Evolutionary conservation across 2,888 invertebrate genomes (phyloP), one percentile per base, ranked within the genome.

Genomic region (Noctua pronuba): DNA sequence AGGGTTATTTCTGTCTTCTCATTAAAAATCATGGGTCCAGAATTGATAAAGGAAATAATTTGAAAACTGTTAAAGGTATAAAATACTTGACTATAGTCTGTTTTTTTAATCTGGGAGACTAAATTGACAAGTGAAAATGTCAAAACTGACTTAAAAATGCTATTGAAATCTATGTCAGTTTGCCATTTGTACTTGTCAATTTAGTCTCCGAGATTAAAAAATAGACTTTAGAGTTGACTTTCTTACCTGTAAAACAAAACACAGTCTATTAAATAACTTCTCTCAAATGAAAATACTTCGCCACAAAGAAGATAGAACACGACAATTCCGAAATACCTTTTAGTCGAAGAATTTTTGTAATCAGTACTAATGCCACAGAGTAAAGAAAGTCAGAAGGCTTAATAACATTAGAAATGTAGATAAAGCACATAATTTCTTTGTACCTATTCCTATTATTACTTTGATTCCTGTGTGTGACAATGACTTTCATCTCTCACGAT

Each of bases 401-500:
- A 68, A 13, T 21, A 66, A 73, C 41, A 77, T 72, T 64, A 64
- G 62, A 68, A 77, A 68, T 66, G 73, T 74, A 82, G 86, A 86
- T 84, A 80, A 66, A 75, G 82, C 86, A 86, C 86, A 82, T 70
- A 70, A 66, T 73, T 73, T 76, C n/a, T 76, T 81, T 49, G 18
- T 65, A 77, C 41, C 70, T 62, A 82, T 72, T 70, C 73, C 80
- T 76, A 76, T 84, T 82, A 87, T 88, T 88, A 88, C 69, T 79
- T 68, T 75, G 79, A 74, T 86, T 88, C 88, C 82, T 70, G 67
- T 83, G 83, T 89, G 90, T 89, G 91, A 92, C 93, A 93, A 92
- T 91, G 90, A 92, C 93, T 94, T 94, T 94, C 94, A 91, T 94
- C 93, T 94, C 94, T 93, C 94, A 94, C 93, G 93, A 92, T 86